Percentiles rank a stretch among this genome's conserved stretches.
phyloP scores from a whole-genome alignment of 2,888 invertebrate genomes.

The Polia nebulosa region DNA sequence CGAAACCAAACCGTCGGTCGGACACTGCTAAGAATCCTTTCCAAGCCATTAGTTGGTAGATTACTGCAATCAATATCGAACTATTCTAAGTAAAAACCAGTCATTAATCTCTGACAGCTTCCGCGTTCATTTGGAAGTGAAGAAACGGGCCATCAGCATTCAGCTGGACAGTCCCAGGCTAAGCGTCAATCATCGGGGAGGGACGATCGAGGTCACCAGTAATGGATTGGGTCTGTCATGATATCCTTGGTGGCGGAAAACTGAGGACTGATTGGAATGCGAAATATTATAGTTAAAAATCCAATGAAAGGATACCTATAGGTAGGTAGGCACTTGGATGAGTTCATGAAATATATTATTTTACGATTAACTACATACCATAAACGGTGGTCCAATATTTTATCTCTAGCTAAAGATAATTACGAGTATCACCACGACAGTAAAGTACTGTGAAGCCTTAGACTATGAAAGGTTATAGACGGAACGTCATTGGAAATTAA shows the following conservation, averaged over 20 bases:
- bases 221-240: slow-evolving; percentile 30
- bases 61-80: slow-evolving; percentile 28
- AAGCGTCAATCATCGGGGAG: slow-evolving; percentile 20
- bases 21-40: neutral
- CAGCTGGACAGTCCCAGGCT: slow-evolving; percentile 32
- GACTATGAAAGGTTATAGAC: too few relatives aligned
- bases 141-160: slow-evolving; percentile 19
- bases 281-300: neutral
- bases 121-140: slow-evolving; percentile 33
- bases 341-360: too few relatives aligned
- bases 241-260: neutral
- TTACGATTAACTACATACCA: too few relatives aligned
- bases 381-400: too few relatives aligned
- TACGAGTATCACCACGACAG: too few relatives aligned
- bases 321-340: too few relatives aligned
- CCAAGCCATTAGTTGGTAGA: slow-evolving; percentile 5
- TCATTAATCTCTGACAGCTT: slow-evolving; percentile 53
- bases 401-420: too few relatives aligned
- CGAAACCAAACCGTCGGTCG: too few relatives aligned
- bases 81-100: slow-evolving; percentile 11
- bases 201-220: slow-evolving; percentile 1
- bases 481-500: too few relatives aligned
- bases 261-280: neutral
- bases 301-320: neutral
- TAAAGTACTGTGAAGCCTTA: too few relatives aligned